A percentile compares a stretch with the other conserved stretches of the same genome.
These are phyloP conservation scores for Amphilophus citrinellus DNA, from an alignment of 2,113 vertebrate genomes.

Conservation along the genomic window DNA sequence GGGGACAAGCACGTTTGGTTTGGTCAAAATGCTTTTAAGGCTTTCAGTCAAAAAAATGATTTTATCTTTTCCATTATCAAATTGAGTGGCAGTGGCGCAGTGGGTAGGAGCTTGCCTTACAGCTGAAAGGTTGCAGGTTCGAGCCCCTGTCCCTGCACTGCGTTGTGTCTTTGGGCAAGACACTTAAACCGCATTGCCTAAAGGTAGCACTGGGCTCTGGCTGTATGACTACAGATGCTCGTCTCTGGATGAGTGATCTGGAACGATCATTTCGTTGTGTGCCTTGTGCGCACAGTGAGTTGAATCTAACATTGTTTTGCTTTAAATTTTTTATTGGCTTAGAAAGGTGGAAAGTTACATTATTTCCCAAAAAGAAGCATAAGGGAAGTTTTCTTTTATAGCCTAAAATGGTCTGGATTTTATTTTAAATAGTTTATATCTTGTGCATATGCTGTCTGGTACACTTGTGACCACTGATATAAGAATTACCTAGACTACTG, in stretches of 20 bases:
- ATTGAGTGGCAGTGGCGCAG: too few species aligned
- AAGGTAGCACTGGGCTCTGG: too few species aligned
- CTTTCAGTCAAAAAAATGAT: not conserved
- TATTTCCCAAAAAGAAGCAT: not conserved
- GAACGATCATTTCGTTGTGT: too few species aligned
- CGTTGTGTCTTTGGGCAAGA: too few species aligned
- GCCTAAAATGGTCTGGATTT: not conserved
- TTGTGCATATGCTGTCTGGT: not conserved
- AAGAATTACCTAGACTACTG: not conserved
- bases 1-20: accelerated
- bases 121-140: too few species aligned
- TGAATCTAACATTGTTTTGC: not conserved
- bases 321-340: not conserved
- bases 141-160: too few species aligned
- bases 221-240: too few species aligned
- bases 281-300: too few species aligned
- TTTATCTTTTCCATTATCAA: not conserved
- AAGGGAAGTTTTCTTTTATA: not conserved
- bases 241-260: too few species aligned
- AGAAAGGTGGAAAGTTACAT: not conserved
- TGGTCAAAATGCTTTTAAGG: not conserved
- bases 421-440: not conserved
- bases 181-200: too few species aligned
- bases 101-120: too few species aligned
- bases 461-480: not conserved